Base-by-base conservation (phyloP, 2,888 invertebrate species). In the Erebia aethiops region DNA sequence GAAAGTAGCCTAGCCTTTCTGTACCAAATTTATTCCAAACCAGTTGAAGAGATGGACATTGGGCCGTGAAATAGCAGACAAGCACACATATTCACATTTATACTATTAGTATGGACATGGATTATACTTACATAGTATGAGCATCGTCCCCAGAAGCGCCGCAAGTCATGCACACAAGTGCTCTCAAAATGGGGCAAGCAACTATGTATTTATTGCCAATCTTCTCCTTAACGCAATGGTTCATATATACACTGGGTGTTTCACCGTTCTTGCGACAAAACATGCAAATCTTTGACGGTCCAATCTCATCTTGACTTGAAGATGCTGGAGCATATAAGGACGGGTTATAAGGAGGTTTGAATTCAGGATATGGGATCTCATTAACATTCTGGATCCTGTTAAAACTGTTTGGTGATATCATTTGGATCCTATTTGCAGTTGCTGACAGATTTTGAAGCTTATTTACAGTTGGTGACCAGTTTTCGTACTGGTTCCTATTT, bases 211-310 rank as follows among this genome's bases (percentile, higher is more conserved):
- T 82, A 49, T 80, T 84, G 0, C 83, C 89, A 35, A 87, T 69
- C 67, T 80, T 86, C 68, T 88, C 86, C 67, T 89, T 90, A 0
- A 93, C 86, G 0, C 77, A 67, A 75, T 93, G 93, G 0, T 83
- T 87, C 83, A 84, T 86, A 65, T 89, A 93, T 7, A 93, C 90
- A 21, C 84, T 51, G 0, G 91, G 86, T 0, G 87, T 87, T 77
- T 93, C 93, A 0, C 92, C 92, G 74, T 93, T 93, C 74, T 92
- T 92, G 0, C 88, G 84, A 61, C 93, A 93, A 73, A 93, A 91
- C 0, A 87, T 87, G 68, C 92, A 92, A 78, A 90, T 82, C 62
- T 85, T 89, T 16, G 75, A 64, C 2, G 71, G 68, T 11, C 68
- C 65, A 14, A 76, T 75, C 35, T 76, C 74, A 8, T 72, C 60